Conservation (phyloP, 1,140 invertebrate species). For the Zaprionus gabonicus region DNA sequence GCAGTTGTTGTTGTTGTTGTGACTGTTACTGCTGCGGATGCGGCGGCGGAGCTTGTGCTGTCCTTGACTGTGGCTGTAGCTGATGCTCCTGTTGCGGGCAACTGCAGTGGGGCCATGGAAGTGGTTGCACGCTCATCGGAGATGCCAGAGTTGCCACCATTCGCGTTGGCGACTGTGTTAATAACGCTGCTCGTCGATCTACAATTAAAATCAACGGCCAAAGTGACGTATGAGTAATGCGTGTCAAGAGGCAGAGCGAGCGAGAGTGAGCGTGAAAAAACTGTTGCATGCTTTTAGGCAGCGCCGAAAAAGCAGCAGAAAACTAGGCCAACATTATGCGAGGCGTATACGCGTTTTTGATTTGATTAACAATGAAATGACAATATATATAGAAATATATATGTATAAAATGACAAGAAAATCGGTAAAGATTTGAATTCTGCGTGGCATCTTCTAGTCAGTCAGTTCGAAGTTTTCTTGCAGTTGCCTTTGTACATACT, state of each 20-base stretch:
- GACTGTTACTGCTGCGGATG: constrained; percentile 10
- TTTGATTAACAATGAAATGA: not conserved
- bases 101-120: constrained; percentile 49
- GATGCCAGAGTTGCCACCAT: constrained; percentile 34
- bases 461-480: no score
- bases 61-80: constrained; percentile 7
- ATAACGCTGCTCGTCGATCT: constrained; percentile 54
- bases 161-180: constrained; percentile 31
- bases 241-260: not conserved
- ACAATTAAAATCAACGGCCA: constrained; percentile 24
- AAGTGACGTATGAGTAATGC: constrained; percentile 47
- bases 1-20: constrained; percentile 9
- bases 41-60: constrained; percentile 16
- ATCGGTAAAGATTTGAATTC: not conserved
- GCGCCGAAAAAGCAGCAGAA: not conserved
- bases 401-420: not conserved
- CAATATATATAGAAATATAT: not conserved
- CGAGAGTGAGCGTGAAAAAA: constrained; percentile 17
- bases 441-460: not conserved
- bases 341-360: not conserved
- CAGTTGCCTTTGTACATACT: not conserved
- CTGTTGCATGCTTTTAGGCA: constrained; percentile 49
- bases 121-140: constrained; percentile 38
- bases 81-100: constrained; percentile 33
- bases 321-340: not conserved